Conservation (phyloP, 2,797 vertebrate genomes). For the Squalus acanthias region DNA sequence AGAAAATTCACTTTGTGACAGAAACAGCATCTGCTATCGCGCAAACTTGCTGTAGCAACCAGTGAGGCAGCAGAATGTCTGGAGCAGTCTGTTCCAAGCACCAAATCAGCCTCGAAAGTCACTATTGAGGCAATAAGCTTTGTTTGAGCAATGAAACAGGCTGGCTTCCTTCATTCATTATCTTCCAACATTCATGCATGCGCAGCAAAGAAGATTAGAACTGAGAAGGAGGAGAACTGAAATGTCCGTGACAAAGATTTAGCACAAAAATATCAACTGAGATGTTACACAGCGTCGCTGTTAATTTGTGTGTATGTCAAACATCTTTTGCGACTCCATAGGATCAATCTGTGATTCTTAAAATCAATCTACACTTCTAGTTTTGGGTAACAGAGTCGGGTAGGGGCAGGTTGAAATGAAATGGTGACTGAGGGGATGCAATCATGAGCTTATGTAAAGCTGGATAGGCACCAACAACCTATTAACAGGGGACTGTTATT, state of each 20-base stretch:
- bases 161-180: not conserved
- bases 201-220: not conserved
- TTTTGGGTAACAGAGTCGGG: not conserved
- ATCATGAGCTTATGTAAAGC: not conserved
- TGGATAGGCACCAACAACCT: not conserved
- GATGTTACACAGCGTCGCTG: not conserved
- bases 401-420: not conserved
- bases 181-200: not conserved
- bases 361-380: constrained; percentile 5
- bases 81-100: not conserved
- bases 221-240: not conserved
- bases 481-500: not conserved
- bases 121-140: not conserved
- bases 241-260: constrained; percentile 18
- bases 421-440: not conserved
- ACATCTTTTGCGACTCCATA: not conserved
- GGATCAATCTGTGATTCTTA: not conserved
- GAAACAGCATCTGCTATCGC: not conserved
- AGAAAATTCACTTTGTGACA: not conserved
- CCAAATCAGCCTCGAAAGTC: not conserved
- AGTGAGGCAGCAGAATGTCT: not conserved
- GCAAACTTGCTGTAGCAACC: not conserved
- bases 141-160: not conserved
- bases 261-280: not conserved
- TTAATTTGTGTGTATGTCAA: constrained; percentile 4